Evolutionary conservation across 2,888 invertebrate genomes (phyloP), one percentile per base, ranked within the genome.

Genomic region (Autographa gamma): DNA sequence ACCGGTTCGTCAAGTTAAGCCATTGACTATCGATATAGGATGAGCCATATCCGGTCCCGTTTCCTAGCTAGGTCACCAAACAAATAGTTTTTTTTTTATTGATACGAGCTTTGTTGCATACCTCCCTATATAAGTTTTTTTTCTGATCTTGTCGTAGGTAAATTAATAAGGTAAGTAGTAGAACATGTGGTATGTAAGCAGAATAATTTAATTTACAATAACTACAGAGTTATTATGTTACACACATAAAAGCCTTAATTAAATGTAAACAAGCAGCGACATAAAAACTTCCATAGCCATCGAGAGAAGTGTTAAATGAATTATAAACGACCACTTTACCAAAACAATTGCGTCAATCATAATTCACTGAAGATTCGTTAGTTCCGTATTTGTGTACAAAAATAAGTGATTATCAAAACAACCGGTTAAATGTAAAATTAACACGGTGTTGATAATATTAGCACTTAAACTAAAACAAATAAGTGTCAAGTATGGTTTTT

Each of bases 371-470:
- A n/a, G 43, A 0, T 14, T 38, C 19, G 60, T 54, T 18, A 76
- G 66, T 73, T 78, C 78, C 78, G 77, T 73, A 69, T 78, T 73
- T 80, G 43, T 41, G 0, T 60, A 19, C 38, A 48, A 58, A 67
- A 65, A 75, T 75, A 65, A 75, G 52, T 59, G 11, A 8, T 32
- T 38, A 65, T 19, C 58, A 62, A 11, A 19, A 34, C 54, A 25
- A 25, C 52, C 9, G 19, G 52, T 60, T 62, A 58, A 65, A 64
- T 52, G 56, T 52, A 38, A 56, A 63, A 64, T 66, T 66, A 79
- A 43, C 72, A 81, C 9, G n/a, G 18, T 7, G n/a, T 14, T 66
- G 60, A 54, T 60, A 66, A 66, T 64, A 68, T 66, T 74, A 41
- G 62, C 81, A 75, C 70, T 16, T 68, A 41, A 19, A 48, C 31